A percentile compares a stretch with the other conserved stretches of the same genome.
Conservation (phyloP, 2,797 vertebrate genomes). For the Myotis findleyi region DNA sequence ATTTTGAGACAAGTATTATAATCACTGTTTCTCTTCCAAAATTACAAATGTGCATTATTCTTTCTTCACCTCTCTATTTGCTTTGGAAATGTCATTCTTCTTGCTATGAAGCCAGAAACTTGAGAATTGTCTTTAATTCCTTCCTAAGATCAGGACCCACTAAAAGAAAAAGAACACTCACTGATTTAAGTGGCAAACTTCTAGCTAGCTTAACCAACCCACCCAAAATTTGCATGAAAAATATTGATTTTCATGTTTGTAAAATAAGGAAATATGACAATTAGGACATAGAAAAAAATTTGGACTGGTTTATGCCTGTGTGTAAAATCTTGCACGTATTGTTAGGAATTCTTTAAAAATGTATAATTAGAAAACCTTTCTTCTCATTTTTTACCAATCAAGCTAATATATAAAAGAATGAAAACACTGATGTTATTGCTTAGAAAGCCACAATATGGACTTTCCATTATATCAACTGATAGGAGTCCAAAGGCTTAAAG, state of each 20-base stretch:
- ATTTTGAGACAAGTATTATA: slow-evolving; percentile 36
- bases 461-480: neutral
- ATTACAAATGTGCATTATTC: neutral
- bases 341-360: neutral
- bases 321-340: neutral
- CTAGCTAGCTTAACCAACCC: neutral
- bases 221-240: neutral
- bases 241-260: neutral
- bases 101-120: neutral
- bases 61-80: neutral
- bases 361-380: neutral
- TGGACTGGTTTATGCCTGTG: neutral
- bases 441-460: neutral
- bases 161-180: slow-evolving; percentile 31
- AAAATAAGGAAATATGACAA: neutral
- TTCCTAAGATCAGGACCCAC: neutral
- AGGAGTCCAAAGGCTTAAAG: neutral
- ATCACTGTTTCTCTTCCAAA: slow-evolving; percentile 6
- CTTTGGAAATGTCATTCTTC: slow-evolving; percentile 14
- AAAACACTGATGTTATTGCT: neutral
- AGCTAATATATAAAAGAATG: neutral
- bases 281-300: neutral
- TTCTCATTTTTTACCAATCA: neutral
- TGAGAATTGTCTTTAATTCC: slow-evolving; percentile 13
- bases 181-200: neutral